Evolutionary conservation across 2,888 invertebrate species (phyloP), one percentile per base, ranked within the genome.

Genomic region (Listrodromus nycthemerus): DNA sequence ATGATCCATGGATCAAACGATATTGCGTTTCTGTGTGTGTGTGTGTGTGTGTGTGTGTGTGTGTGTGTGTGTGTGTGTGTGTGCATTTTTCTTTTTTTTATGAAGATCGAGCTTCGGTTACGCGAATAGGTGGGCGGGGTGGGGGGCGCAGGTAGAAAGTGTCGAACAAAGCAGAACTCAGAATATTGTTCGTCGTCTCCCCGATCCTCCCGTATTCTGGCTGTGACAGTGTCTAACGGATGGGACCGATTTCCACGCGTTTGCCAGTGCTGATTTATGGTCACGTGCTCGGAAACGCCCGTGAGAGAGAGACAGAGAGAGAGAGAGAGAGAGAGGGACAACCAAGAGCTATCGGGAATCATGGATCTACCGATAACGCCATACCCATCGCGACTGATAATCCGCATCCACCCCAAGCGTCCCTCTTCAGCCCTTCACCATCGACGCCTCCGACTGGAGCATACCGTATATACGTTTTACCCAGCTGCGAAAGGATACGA

Each of bases 161-260:
- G 67, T 77, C 69, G 69, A 77, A 67, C 61, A 69, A 77, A 76
- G 41, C 66, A 58, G 30, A 69, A 77, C 61, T 61, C 77, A 77
- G 61, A 69, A 77, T 77, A 69, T 69, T 61, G 66, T 45, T 67
- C 48, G 69, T 21, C 69, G 69, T 69, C 45, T 48, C 55, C 41
- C 77, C 58, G 61, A 73, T 61, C 52, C 69, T 19, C 70, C 63
- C 65, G 48, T 85, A 69, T 50, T 50, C 66, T 74, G 74, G 37
- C 30, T 52, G 66, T 74, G 74, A 73, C 80, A 80, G 75, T 61
- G 61, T 69, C 69, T 80, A 80, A 80, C 75, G 75, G 65, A 75
- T 80, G 75, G 80, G 61, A 70, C 41, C 75, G 80, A 80, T 80
- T 80, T 80, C 41, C 69, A 63, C 80, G 75, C 80, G 75, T 80